These are phyloP conservation scores for Lasioglossum zephyrum DNA, from an alignment of 2,888 invertebrate genomes.

Conservation along the genomic window DNA sequence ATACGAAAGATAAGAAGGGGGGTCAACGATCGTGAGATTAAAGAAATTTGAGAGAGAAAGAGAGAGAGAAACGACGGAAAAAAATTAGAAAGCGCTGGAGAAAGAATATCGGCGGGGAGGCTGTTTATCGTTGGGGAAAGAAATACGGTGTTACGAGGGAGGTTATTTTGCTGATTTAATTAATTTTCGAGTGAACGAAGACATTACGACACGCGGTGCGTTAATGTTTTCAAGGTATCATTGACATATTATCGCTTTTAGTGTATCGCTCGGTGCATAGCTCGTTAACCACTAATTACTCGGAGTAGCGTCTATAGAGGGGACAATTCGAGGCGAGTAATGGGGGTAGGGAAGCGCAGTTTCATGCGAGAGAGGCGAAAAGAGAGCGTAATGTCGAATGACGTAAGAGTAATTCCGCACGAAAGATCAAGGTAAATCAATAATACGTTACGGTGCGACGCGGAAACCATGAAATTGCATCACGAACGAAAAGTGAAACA, in stretches of 20 bases:
- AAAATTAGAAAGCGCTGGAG: background rate
- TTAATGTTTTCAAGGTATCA: slow-evolving; percentile 1
- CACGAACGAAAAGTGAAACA: background rate
- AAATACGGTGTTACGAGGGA: background rate
- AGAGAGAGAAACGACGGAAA: background rate
- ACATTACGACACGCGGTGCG: background rate
- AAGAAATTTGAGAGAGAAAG: background rate
- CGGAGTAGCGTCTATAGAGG: background rate
- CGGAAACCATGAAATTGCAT: slow-evolving; percentile 4
- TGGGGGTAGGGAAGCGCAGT: background rate
- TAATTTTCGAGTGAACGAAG: background rate
- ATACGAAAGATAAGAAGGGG: slow-evolving; percentile 6
- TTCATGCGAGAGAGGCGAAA: background rate
- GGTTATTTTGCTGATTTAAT: background rate
- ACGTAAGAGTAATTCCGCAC: slow-evolving; percentile 15
- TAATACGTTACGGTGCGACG: background rate
- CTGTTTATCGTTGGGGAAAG: background rate
- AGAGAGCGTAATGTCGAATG: background rate
- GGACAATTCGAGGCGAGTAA: background rate
- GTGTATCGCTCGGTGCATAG: background rate
- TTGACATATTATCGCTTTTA: background rate
- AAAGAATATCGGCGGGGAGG: background rate
- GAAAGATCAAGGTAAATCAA: slow-evolving; percentile 19
- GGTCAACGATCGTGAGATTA: background rate
- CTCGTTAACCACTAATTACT: slow-evolving; percentile 27